Percentiles rank a stretch among this genome's conserved stretches.
Evolutionary conservation across 2,888 invertebrate species (phyloP).

Genomic region (Oligia fasciuncula): DNA sequence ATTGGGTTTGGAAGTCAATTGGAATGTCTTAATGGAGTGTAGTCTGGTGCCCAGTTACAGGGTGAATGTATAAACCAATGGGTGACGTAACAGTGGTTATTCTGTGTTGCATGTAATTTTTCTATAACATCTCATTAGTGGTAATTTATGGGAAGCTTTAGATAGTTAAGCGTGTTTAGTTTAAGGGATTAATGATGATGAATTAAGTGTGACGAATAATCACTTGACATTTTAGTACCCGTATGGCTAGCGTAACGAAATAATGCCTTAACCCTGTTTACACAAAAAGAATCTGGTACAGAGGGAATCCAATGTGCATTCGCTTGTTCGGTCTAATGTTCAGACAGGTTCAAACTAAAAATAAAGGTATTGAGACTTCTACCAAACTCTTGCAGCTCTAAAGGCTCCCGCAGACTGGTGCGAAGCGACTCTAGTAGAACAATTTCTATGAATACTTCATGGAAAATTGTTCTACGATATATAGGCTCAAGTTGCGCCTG

Average conservation of each 20-base stretch:
- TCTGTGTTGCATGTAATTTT: not conserved
- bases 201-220: not conserved
- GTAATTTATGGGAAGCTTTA: not conserved
- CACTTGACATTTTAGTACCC: too few relatives aligned
- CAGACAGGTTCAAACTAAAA: not conserved
- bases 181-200: not conserved
- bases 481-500: not conserved
- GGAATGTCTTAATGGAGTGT: conserved; percentile 53
- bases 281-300: not conserved
- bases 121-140: not conserved
- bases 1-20: conserved; percentile 56
- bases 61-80: not conserved
- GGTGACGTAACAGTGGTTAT: conserved; percentile 1
- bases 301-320: not conserved
- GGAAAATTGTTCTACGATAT: not conserved
- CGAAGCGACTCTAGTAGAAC: not conserved
- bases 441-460: not conserved
- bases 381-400: not conserved
- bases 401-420: not conserved
- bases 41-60: not conserved
- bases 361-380: not conserved
- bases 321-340: not conserved
- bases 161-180: not conserved
- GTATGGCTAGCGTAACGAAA: not conserved
- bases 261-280: not conserved